A percentile compares a stretch with the other conserved stretches of the same genome.
These are phyloP conservation scores for Circaetus gallicus DNA, from an alignment of 2,113 vertebrate species.

Conservation along the genomic window DNA sequence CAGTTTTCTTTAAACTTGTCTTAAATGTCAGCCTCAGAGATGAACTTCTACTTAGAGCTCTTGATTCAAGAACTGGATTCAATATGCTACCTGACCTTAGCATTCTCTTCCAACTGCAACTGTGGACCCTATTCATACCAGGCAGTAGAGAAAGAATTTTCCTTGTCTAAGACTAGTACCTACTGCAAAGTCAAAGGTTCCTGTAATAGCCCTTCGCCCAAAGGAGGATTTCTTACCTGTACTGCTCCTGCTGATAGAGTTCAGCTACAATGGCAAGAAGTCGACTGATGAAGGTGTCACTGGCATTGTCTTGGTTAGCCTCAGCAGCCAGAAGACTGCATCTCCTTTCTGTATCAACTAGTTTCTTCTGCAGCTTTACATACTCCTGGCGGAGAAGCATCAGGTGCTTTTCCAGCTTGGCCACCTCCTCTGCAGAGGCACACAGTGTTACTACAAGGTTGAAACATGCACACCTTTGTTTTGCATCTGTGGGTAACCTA, in stretches of 20 bases:
- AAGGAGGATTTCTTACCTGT: slow-evolving; percentile 78
- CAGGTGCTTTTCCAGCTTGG: slow-evolving; percentile 98
- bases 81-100: neutral
- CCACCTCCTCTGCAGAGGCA: slow-evolving; percentile 90
- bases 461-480: neutral
- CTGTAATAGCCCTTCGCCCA: neutral
- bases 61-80: neutral
- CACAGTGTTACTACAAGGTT: neutral
- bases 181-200: neutral
- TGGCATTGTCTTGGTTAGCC: slow-evolving; percentile 75
- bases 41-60: neutral
- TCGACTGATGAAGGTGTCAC: slow-evolving; percentile 90
- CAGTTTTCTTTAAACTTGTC: neutral
- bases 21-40: neutral
- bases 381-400: slow-evolving; percentile 97
- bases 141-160: neutral
- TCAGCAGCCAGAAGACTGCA: slow-evolving; percentile 88
- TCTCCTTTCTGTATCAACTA: slow-evolving; percentile 91
- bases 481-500: neutral
- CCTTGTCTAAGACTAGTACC: neutral
- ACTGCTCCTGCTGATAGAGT: slow-evolving; percentile 92
- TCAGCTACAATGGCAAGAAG: slow-evolving; percentile 89
- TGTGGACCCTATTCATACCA: neutral
- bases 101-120: neutral
- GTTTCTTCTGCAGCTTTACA: slow-evolving; percentile 96